These are phyloP conservation scores for Euwallacea similis DNA, from an alignment of 1,140 invertebrate genomes.

Conservation along the genomic window DNA sequence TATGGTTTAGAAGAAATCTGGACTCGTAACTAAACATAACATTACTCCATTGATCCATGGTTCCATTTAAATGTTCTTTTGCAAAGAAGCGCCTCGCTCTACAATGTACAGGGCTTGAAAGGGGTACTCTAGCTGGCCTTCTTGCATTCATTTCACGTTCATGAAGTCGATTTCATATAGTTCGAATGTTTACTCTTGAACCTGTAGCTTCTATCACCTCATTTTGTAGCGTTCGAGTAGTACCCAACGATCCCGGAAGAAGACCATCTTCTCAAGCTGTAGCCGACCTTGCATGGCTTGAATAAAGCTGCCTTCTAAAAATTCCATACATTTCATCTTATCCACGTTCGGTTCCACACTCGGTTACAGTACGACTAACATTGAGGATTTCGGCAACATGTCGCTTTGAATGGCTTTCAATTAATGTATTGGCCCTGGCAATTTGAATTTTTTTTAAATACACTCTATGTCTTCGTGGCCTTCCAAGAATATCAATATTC, in stretches of 20 bases:
- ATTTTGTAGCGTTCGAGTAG: background rate
- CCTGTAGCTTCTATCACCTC: background rate
- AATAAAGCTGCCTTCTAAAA: background rate
- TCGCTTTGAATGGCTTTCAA: background rate
- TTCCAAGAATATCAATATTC: no score
- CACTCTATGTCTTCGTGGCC: no score
- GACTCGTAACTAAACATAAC: no score
- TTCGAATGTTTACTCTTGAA: background rate
- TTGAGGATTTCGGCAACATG: no score
- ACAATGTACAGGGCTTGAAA: no score
- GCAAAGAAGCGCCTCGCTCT: no score
- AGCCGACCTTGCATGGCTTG: background rate
- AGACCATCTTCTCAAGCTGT: background rate
- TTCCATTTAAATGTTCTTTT: no score
- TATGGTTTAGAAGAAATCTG: no score
- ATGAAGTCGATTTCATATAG: no score
- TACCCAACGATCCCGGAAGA: background rate
- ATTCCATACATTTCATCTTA: slow-evolving; percentile 2
- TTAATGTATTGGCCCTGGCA: background rate
- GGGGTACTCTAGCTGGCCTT: no score
- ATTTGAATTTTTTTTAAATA: background rate
- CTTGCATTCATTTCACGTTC: no score
- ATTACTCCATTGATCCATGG: no score
- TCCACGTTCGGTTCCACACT: background rate
- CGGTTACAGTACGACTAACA: background rate